Base-by-base conservation (phyloP, 1,140 invertebrate species). In the Globodera rostochiensis region DNA sequence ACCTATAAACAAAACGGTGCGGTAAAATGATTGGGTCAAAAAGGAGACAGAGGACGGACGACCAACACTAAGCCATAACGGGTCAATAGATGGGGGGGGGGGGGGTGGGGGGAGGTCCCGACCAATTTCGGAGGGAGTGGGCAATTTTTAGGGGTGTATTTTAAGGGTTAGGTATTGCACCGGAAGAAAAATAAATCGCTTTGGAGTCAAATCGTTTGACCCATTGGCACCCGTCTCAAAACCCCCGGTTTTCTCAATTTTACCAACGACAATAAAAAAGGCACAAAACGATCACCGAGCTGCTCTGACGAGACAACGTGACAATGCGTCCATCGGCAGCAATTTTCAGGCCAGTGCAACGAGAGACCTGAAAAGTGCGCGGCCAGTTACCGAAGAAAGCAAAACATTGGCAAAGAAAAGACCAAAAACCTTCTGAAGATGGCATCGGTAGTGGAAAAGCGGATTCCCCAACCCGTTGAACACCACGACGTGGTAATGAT, bases 261-360 rank as follows among this genome's bases (percentile, higher is more conserved):
- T n/a, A n/a, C n/a, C n/a, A n/a, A 25, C 25, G 25, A 36, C 36
- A 71, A 71, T 1, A 71, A 19, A 71, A 71, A 71, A 19, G 11
- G 45, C 53, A 46, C 71, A 15, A 19, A 73, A 46, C 71, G n/a
- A 77, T 77, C 25, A 81, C 81, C 25, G 81, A 60, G 74, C 82
- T 83, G 47, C 82, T 83, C 70, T 83, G 82, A 45, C 82, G 82
- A 15, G 82, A 83, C 82, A 83, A 76, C 45, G 82, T 83, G 9
- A 83, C 64, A 53, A 83, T 73, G 67, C 53, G 69, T 19, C 82
- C 82, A 50, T 83, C 64, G 36, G 70, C 50, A 8, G 71, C 60
- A 19, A 83, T 74, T 50, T 84, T 83, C 21, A 83, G 82, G 21
- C 82, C 82, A 66, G 82, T 83, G 80, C 82, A 83, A 47, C 82